phyloP scores from a whole-genome alignment of 2,113 vertebrate genomes.

The Sterrhoptilus dennistouni region DNA sequence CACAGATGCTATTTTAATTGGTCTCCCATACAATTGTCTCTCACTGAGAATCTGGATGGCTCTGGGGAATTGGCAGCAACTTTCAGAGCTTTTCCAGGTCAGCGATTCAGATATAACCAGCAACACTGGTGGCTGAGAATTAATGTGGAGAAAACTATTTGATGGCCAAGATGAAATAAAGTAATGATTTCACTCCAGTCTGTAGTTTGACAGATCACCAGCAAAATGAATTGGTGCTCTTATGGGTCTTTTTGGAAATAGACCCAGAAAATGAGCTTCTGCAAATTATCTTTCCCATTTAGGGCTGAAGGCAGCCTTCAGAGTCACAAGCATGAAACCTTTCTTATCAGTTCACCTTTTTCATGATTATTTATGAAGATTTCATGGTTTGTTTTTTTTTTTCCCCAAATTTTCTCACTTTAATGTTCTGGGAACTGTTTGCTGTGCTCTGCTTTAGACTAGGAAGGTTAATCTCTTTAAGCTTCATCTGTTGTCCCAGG shows the following conservation, averaged over 20 bases:
- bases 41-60: constrained; percentile 8
- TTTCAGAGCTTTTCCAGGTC: constrained; percentile 52
- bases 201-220: constrained; percentile 7
- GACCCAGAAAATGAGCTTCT: neutral
- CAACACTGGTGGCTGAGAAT: neutral
- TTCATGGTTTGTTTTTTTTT: neutral
- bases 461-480: neutral
- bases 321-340: neutral
- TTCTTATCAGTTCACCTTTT: neutral
- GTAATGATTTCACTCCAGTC: neutral
- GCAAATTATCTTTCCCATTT: neutral
- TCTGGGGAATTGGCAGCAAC: constrained; percentile 28
- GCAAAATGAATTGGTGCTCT: neutral
- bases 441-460: neutral
- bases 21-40: neutral
- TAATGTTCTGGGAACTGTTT: neutral
- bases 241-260: neutral
- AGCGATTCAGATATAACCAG: neutral
- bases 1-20: constrained; percentile 57
- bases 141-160: neutral
- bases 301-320: neutral
- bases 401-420: neutral
- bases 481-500: neutral
- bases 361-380: neutral
- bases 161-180: neutral